Conservation (phyloP, 92 coral and sea anemone genomes). For the Porites lobata region DNA sequence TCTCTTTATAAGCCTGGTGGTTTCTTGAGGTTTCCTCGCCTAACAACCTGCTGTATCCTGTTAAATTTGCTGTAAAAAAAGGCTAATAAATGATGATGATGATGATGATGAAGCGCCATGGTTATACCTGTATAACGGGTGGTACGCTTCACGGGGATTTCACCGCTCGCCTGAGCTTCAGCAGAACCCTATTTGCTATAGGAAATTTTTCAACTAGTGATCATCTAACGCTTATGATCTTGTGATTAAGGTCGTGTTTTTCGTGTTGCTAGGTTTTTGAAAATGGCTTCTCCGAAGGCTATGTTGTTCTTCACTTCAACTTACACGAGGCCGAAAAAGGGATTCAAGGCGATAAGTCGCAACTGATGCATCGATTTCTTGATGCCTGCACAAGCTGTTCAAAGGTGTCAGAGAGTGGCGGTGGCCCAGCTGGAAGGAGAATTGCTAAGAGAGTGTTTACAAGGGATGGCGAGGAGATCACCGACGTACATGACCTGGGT, state of each 20-base stretch:
- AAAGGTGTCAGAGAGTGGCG: constrained; percentile 74
- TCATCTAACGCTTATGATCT: background rate
- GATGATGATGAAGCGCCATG: no score
- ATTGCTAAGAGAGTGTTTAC: constrained; percentile 88
- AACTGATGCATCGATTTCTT: constrained; percentile 84
- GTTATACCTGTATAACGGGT: no score
- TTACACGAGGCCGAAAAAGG: constrained; percentile 96
- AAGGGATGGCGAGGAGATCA: constrained; percentile 87
- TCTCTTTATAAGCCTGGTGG: no score
- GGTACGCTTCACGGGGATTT: no score
- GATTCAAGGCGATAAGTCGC: constrained; percentile 74
- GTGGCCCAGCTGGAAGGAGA: constrained; percentile 92
- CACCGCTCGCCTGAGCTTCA: no score
- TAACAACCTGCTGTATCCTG: no score
- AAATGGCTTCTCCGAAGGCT: constrained; percentile 85
- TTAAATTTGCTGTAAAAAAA: no score
- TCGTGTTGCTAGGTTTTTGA: constrained; percentile 79
- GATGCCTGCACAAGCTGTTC: constrained; percentile 90
- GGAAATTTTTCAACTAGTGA: no score
- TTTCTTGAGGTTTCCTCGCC: no score
- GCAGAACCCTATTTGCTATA: no score
- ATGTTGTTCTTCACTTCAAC: constrained; percentile 86
- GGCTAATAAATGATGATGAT: no score
- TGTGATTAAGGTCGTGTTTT: background rate
- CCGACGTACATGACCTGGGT: constrained; percentile 78